Base-by-base conservation (phyloP, 1,140 invertebrate genomes). In the Drosophila elegans region DNA sequence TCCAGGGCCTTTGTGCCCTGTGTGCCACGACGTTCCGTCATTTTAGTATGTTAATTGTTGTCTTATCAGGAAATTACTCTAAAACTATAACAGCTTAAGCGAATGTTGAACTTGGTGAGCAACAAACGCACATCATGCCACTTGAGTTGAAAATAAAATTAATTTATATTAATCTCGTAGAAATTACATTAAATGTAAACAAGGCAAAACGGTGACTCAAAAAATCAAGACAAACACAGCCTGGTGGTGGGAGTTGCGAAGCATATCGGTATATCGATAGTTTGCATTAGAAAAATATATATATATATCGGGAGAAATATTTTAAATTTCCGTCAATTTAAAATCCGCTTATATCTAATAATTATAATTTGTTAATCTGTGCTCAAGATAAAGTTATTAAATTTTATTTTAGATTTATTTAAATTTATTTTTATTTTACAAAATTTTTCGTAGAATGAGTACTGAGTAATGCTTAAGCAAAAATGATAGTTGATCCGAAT, bases 1-100 rank as follows among this genome's bases (percentile, higher is more conserved):
- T 98, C 97, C 86, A 98, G 92, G 60, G 96, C 97, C 93, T 97
- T 97, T 79, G 96, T 97, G 75, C 97, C 97, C 93, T 97, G 96
- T 80, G 96, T 97, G 77, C 97, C 97, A 81, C 96, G 95, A 91
- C 95, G 94, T 93, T 97, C 95, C 2, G 13, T 4, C 96, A 97
- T 97, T 93, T 79, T 63, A 13, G 6, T 42, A 6, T 2, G 25
- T 60, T 42, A 10, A 21, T 7, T 6, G 10, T 13, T 25, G 3
- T 9, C 10, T 25, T 13, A 60, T 27, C 12, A 12, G 3, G 0
- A 13, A 34, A 42, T 42, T 60, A 60, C 54, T 16, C 27, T 29
- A 34, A 57, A 7, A 42, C 21, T 16, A 63, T 59, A 13, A 25
- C 29, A 11, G 16, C n/a, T 25, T 13, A 12, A 13, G 13, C n/a